Evolutionary conservation across 1,140 invertebrate genomes (phyloP).

Genomic region (Bombus impatiens): DNA sequence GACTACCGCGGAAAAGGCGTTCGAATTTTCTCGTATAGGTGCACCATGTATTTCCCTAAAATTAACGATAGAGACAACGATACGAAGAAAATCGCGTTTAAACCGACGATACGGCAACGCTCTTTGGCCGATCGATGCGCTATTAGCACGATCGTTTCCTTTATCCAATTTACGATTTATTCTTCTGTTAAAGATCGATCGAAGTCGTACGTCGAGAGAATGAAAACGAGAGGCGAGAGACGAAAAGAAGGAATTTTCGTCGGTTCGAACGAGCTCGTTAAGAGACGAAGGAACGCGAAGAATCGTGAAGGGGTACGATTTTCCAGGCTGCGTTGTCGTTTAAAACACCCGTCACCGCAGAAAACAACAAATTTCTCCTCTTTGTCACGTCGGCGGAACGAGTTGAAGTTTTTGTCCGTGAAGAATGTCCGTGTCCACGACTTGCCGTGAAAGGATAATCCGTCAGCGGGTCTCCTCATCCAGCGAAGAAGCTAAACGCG

Average conservation of each 20-base stretch:
- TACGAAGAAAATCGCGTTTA: too few relatives aligned
- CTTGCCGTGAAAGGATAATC: constrained; percentile 71
- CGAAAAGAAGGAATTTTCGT: background rate
- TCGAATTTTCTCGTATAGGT: too few relatives aligned
- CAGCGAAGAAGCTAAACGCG: constrained; percentile 76
- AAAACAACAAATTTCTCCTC: constrained; percentile 47
- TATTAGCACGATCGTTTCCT: fast-evolving
- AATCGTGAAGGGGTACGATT: background rate
- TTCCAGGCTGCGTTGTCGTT: constrained; percentile 23
- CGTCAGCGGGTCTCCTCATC: constrained; percentile 69
- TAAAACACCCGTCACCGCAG: constrained; percentile 13
- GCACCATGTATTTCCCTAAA: too few relatives aligned
- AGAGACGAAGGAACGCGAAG: too few relatives aligned
- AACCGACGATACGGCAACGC: too few relatives aligned
- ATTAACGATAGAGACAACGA: too few relatives aligned
- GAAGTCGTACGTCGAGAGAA: background rate
- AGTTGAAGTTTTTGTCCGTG: constrained; percentile 41
- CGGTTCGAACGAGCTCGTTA: background rate
- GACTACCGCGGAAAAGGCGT: too few relatives aligned
- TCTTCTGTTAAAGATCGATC: too few relatives aligned
- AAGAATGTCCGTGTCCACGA: constrained; percentile 55
- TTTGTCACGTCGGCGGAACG: constrained; percentile 41
- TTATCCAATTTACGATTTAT: too few relatives aligned
- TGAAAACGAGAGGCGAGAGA: background rate
- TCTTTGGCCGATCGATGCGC: too few relatives aligned